Percentiles rank a stretch among this genome's conserved stretches.
Evolutionary conservation across 2,113 vertebrate genomes (phyloP).

Genomic region (Pipa parva): DNA sequence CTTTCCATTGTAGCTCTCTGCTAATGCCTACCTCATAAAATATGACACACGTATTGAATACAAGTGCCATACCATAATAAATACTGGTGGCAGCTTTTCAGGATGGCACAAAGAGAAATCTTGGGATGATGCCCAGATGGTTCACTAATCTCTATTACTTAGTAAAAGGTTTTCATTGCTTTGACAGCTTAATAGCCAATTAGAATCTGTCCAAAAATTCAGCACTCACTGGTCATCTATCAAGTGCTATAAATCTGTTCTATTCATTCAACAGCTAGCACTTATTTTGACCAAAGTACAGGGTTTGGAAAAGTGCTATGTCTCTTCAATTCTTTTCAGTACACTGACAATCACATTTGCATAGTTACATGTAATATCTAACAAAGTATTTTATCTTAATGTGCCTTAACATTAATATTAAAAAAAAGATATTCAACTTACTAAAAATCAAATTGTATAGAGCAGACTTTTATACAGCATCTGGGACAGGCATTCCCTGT

Average conservation of each 20-base stretch:
- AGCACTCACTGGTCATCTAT: conserved; percentile 34
- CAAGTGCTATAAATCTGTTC: conserved; percentile 14
- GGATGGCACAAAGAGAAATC: conserved; percentile 37
- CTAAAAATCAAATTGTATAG: too few relatives aligned
- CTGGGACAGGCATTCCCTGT: too few relatives aligned
- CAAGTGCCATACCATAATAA: conserved; percentile 41
- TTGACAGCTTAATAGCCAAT: conserved; percentile 43
- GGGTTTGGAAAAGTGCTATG: neutral
- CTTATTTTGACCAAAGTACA: neutral
- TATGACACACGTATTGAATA: conserved; percentile 32
- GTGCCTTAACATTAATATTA: too few relatives aligned
- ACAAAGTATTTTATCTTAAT: too few relatives aligned
- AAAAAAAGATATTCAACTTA: too few relatives aligned
- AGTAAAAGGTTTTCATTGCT: conserved; percentile 36
- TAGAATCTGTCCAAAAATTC: conserved; percentile 36
- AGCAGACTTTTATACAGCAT: too few relatives aligned
- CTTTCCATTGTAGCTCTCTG: conserved; percentile 26
- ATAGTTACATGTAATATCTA: too few relatives aligned
- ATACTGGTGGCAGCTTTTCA: conserved; percentile 37
- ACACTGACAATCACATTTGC: too few relatives aligned
- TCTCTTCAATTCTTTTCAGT: neutral
- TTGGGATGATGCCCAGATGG: conserved; percentile 37
- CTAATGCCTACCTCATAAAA: conserved; percentile 38
- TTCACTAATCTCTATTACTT: conserved; percentile 39
- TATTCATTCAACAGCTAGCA: conserved; percentile 9